Base-by-base conservation (phyloP, 2,888 invertebrate genomes). In the Sycophila texana region DNA sequence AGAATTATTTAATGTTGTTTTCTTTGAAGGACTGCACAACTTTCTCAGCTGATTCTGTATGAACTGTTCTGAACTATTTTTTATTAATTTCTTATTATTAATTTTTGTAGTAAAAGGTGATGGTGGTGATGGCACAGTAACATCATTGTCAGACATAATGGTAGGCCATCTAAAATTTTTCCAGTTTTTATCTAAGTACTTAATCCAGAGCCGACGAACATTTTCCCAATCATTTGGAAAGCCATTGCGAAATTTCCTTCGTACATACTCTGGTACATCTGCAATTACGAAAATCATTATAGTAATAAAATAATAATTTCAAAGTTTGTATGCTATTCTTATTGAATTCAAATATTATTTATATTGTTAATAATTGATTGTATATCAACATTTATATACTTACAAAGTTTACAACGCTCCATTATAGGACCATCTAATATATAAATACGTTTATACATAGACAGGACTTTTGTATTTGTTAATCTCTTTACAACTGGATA, bases 141-240 rank as follows among this genome's bases (percentile, higher is more conserved):
- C 88, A 55, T 90, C 89, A 65, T 88, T 89, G 49, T 89, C 89
- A 14, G 87, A 83, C 18, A 88, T 79, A 0, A 83, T 82, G 2
- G 85, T 89, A n/a, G 90, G 90, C 90, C 90, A 90, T 51, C 86
- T 86, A 79, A 88, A 84, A 12, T 74, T 18, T 13, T 75, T 83
- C 18, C 83, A 84, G 20, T 86, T 87, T 66, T 83, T 72, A 4
- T 67, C 76, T 14, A 86, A 60, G 51, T 83, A 90, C 58, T 82
- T 83, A 16, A 74, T 84, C 90, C 90, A 90, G 12, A 90, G 51
- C 71, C 87, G 85, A 77, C 83, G 73, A 71, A 90, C 86, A 75
- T 89, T 88, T 70, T 87, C 83, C 90, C 90, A 90, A 71, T 90
- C 89, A 47, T 89, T 87, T 2, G 90, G 90, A 83, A 90, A 90